Percentiles rank a stretch among this genome's conserved stretches.
These are phyloP conservation scores for Stenurella melanura DNA, from an alignment of 2,888 invertebrate genomes.

Conservation along the genomic window DNA sequence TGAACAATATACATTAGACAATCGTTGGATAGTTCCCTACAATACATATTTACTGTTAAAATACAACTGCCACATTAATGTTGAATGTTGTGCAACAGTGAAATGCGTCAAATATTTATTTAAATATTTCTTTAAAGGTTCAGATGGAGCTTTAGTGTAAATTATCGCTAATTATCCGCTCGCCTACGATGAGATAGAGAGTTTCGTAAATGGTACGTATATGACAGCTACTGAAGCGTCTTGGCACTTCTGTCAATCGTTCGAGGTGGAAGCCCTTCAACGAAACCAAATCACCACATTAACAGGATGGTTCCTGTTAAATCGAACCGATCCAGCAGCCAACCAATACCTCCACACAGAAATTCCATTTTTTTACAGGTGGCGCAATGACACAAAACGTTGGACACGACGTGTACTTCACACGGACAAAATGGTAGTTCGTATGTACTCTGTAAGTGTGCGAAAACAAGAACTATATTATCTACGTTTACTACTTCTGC, in stretches of 20 bases:
- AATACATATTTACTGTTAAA: neutral
- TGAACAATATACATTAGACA: neutral
- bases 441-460: slow-evolving; percentile 15
- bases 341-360: slow-evolving; percentile 9
- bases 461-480: slow-evolving; percentile 13
- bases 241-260: slow-evolving; percentile 1
- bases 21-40: slow-evolving; percentile 28
- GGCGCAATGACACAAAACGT: neutral
- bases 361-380: slow-evolving; percentile 1
- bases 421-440: neutral
- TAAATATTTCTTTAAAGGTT: slow-evolving; percentile 20
- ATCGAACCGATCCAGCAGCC: neutral
- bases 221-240: neutral
- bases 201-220: neutral
- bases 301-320: slow-evolving; percentile 9
- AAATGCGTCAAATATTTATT: slow-evolving; percentile 16
- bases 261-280: neutral
- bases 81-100: neutral
- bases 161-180: neutral
- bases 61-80: slow-evolving; percentile 31
- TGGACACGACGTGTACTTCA: slow-evolving; percentile 1
- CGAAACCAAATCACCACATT: neutral
- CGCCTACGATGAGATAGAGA: slow-evolving; percentile 5
- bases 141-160: neutral
- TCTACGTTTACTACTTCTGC: slow-evolving; percentile 14